These are phyloP conservation scores for Spermophilus dauricus DNA, from an alignment of 2,113 vertebrate genomes.

Conservation along the genomic window DNA sequence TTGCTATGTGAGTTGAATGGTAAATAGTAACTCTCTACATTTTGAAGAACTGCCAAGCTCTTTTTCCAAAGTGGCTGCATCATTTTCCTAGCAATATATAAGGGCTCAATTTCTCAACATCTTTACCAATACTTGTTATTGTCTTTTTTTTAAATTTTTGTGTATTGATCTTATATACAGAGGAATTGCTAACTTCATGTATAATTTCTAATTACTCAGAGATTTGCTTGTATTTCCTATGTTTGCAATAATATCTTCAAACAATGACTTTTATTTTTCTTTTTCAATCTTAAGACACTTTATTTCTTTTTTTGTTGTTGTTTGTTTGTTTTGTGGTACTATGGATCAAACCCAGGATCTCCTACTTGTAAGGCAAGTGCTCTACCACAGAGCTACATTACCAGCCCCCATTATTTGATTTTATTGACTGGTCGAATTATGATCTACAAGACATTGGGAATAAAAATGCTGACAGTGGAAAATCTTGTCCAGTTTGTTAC, in stretches of 20 bases:
- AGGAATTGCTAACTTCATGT: neutral
- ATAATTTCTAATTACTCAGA: slow-evolving; percentile 1
- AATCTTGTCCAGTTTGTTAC: neutral
- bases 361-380: too few species aligned
- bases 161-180: neutral
- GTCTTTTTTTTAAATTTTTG: neutral
- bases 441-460: neutral
- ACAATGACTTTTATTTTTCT: neutral
- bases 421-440: neutral
- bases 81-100: neutral
- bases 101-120: neutral
- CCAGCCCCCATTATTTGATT: neutral
- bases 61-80: neutral
- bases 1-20: neutral
- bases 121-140: neutral
- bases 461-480: neutral
- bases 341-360: too few species aligned
- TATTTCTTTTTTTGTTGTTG: neutral
- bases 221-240: neutral
- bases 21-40: neutral
- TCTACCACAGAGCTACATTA: too few species aligned
- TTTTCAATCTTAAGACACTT: neutral
- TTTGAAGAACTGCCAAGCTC: neutral
- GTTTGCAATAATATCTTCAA: neutral
- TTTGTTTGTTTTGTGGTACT: too few species aligned